Percentiles rank a stretch among this genome's conserved stretches.
Evolutionary conservation across 2,888 invertebrate species (phyloP).

Genomic region (Oegoconia quadripuncta): DNA sequence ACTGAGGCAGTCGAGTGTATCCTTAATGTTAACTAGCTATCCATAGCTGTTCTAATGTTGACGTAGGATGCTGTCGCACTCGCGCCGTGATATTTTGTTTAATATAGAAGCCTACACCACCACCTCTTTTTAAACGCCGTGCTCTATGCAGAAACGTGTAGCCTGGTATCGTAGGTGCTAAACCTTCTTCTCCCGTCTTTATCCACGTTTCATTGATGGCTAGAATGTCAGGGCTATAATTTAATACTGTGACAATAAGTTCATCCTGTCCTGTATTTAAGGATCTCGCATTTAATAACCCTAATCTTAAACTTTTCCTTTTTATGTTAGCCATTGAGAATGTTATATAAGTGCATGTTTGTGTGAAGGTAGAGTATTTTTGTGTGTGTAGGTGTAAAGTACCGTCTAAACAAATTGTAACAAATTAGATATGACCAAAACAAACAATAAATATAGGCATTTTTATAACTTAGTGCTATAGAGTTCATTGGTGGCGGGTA

Average conservation of each 20-base stretch:
- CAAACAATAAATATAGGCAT: too few relatives aligned
- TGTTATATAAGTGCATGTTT: too few relatives aligned
- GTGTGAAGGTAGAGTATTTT: background rate
- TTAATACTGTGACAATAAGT: too few relatives aligned
- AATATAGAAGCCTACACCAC: constrained; percentile 16
- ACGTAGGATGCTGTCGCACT: constrained; percentile 12
- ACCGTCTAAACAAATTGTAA: background rate
- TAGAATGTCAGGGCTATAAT: constrained; percentile 15
- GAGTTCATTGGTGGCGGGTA: too few relatives aligned
- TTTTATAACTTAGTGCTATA: too few relatives aligned
- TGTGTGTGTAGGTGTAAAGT: too few relatives aligned
- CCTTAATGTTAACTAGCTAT: constrained; percentile 18
- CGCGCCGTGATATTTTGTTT: constrained; percentile 11
- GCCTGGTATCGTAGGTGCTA: constrained; percentile 10
- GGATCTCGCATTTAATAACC: constrained; percentile 23
- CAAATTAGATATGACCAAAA: background rate
- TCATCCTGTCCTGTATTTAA: constrained; percentile 24
- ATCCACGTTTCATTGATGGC: constrained; percentile 20
- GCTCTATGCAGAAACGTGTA: constrained; percentile 7
- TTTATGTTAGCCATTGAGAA: too few relatives aligned
- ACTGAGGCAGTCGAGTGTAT: constrained; percentile 17
- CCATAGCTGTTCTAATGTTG: constrained; percentile 23
- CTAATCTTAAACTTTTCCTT: constrained; percentile 16
- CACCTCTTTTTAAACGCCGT: constrained; percentile 1
- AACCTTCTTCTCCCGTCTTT: constrained; percentile 5